Percentiles rank a stretch among this genome's conserved stretches.
Conservation (phyloP, 1,140 invertebrate genomes). For the Caligus rogercresseyi region DNA sequence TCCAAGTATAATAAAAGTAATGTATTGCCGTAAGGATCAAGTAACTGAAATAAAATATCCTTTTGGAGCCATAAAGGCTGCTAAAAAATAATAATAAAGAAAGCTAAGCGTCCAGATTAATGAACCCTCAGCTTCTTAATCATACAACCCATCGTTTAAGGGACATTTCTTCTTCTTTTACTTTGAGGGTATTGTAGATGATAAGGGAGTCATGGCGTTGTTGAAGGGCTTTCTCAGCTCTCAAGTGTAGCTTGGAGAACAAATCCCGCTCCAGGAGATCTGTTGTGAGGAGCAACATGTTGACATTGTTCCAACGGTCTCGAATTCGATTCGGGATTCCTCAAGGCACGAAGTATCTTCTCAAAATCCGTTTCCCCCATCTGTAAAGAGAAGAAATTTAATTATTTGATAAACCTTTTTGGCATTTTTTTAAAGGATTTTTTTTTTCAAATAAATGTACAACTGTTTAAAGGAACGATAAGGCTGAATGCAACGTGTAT, state of each 20-base stretch:
- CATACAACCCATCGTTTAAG: no score
- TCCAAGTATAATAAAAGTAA: no score
- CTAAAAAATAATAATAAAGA: no score
- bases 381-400: no score
- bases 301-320: slow-evolving; percentile 15
- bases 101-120: no score
- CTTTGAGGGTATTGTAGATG: slow-evolving; percentile 29
- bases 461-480: no score
- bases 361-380: slow-evolving; percentile 8
- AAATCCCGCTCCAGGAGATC: slow-evolving; percentile 13
- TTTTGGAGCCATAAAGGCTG: no score
- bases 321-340: slow-evolving; percentile 1
- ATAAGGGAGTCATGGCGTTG: slow-evolving; percentile 28
- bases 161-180: no score
- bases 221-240: slow-evolving; percentile 28
- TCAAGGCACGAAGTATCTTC: not conserved
- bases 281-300: slow-evolving; percentile 1
- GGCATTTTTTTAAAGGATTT: slow-evolving; percentile 7
- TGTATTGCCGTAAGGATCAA: no score
- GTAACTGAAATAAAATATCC: no score
- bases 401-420: slow-evolving; percentile 11
- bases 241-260: slow-evolving; percentile 27
- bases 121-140: no score
- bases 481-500: no score
- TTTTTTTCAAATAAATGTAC: slow-evolving; percentile 8